A percentile compares a stretch with the other conserved stretches of the same genome.
Evolutionary conservation across 1,140 invertebrate species (phyloP).

Genomic region (Camponotus pennsylvanicus): DNA sequence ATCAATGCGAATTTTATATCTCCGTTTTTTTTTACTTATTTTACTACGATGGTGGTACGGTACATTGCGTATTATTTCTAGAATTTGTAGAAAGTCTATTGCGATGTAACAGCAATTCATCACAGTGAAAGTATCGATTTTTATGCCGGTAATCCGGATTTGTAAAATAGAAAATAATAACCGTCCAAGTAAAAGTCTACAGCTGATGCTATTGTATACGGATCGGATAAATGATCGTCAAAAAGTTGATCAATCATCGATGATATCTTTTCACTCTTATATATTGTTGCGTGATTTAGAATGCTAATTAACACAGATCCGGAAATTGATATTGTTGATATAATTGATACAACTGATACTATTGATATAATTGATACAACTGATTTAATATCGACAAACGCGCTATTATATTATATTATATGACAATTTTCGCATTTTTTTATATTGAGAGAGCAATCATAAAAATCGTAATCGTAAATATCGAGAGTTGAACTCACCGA

Average conservation of each 20-base stretch:
- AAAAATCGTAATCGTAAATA: neutral
- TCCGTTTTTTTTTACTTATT: too few relatives aligned
- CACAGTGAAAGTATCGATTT: neutral
- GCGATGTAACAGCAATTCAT: neutral
- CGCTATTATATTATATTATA: neutral
- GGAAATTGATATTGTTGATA: neutral
- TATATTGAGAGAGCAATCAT: neutral
- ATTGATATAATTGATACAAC: neutral
- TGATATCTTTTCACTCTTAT: neutral
- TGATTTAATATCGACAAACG: neutral
- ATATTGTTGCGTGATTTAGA: neutral
- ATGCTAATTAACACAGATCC: neutral
- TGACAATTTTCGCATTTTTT: neutral
- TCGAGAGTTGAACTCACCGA: neutral
- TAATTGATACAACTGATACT: neutral
- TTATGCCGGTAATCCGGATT: constrained; percentile 10
- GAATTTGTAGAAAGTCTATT: neutral
- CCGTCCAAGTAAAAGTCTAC: neutral
- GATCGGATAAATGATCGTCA: neutral
- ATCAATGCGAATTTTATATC: neutral
- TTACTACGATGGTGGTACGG: too few relatives aligned
- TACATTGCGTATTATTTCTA: neutral
- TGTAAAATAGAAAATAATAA: neutral
- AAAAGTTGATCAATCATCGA: neutral
- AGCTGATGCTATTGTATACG: neutral